Evolutionary conservation across 1,140 invertebrate species (phyloP).

Genomic region (Propsilocerus akamusi): DNA sequence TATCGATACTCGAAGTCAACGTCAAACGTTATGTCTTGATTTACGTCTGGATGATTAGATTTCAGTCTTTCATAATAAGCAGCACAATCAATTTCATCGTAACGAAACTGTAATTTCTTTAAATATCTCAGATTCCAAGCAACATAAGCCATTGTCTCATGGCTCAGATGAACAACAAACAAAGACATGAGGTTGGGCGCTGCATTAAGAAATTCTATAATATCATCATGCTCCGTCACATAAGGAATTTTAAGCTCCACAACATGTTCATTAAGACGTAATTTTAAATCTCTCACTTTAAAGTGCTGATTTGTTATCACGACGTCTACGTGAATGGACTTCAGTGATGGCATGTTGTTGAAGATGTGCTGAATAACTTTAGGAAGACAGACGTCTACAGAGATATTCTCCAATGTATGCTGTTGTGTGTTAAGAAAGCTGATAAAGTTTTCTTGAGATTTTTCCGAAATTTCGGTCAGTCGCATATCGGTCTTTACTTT

Average conservation of each 20-base stretch:
- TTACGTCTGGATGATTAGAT: background rate
- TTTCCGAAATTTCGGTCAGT: background rate
- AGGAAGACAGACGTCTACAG: background rate
- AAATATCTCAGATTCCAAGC: background rate
- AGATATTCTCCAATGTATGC: background rate
- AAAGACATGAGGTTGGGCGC: background rate
- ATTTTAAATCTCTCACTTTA: background rate
- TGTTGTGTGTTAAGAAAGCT: background rate
- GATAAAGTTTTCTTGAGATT: background rate
- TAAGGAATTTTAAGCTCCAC: background rate
- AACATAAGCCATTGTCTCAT: background rate
- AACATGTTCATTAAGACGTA: background rate
- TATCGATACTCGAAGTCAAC: background rate
- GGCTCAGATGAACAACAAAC: background rate
- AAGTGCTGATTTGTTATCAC: background rate
- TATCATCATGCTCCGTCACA: background rate
- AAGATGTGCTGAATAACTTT: background rate
- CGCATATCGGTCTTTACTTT: background rate
- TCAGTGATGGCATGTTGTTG: background rate
- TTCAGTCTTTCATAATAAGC: background rate
- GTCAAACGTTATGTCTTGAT: background rate
- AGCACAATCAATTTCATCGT: slow-evolving; percentile 1
- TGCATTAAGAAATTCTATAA: background rate
- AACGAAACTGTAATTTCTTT: background rate
- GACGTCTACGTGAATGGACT: background rate